Evolutionary conservation across 2,113 vertebrate species (phyloP).

Genomic region (Tachuris rubrigastra): DNA sequence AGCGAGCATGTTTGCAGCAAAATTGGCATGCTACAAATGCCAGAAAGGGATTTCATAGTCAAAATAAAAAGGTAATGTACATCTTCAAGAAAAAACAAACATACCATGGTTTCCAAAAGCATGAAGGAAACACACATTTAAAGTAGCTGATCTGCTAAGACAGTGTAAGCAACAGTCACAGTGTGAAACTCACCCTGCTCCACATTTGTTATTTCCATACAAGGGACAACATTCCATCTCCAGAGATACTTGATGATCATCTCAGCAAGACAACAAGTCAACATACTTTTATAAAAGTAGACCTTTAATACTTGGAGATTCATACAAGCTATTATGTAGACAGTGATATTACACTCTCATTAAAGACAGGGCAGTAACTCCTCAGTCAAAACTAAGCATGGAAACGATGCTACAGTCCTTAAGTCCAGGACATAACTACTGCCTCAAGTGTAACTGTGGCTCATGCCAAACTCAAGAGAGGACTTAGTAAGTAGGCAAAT

Average conservation of each 20-base stretch:
- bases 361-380: not conserved
- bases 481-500: not conserved
- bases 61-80: conserved; percentile 5
- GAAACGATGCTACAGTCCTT: not conserved
- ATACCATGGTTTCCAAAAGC: not conserved
- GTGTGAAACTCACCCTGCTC: not conserved
- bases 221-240: not conserved
- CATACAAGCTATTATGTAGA: not conserved
- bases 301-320: not conserved
- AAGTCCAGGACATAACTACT: not conserved
- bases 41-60: not conserved
- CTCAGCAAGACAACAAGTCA: not conserved
- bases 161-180: not conserved
- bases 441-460: not conserved
- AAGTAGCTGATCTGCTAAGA: not conserved
- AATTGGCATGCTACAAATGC: not conserved
- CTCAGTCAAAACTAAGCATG: not conserved
- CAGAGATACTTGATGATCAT: not conserved
- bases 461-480: not conserved
- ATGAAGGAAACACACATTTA: not conserved
- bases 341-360: not conserved
- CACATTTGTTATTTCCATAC: fast-evolving
- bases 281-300: not conserved
- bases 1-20: not conserved
- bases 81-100: not conserved